Evolutionary conservation across 2,888 invertebrate species (phyloP).

Genomic region (Cerastoderma edule): DNA sequence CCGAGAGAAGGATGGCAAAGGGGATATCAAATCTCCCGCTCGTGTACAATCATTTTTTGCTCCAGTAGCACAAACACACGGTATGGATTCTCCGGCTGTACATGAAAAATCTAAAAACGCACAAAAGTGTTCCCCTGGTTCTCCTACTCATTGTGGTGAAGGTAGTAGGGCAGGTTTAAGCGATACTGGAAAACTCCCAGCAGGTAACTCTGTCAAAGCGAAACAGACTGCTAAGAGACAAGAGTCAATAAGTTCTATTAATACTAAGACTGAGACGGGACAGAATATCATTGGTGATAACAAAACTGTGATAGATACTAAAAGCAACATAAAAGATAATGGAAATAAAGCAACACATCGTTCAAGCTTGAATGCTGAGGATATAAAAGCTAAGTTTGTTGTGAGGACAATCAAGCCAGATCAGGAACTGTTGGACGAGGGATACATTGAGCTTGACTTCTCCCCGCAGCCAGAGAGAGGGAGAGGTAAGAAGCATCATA

Average conservation of each 20-base stretch:
- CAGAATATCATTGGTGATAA: slow-evolving; percentile 9
- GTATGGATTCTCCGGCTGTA: not conserved
- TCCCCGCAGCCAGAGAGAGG: not conserved
- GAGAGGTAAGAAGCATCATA: slow-evolving; percentile 27
- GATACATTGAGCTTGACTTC: slow-evolving; percentile 65
- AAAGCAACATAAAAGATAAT: not conserved
- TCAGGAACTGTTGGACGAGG: slow-evolving; percentile 54
- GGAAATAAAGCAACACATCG: too few species aligned
- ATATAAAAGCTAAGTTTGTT: slow-evolving; percentile 33
- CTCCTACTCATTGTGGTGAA: too few species aligned
- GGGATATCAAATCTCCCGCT: slow-evolving; percentile 46
- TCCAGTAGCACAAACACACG: not conserved
- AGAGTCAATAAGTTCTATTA: too few species aligned
- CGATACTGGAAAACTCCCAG: too few species aligned
- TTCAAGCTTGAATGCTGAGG: slow-evolving; percentile 4
- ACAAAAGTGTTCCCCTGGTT: too few species aligned
- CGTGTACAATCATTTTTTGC: slow-evolving; percentile 54
- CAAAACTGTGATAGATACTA: slow-evolving; percentile 31
- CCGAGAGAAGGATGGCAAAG: not conserved
- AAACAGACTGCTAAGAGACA: too few species aligned
- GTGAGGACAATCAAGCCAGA: slow-evolving; percentile 36
- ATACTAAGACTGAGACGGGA: too few species aligned
- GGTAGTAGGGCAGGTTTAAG: too few species aligned
- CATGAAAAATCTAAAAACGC: not conserved
- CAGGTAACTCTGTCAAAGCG: too few species aligned